These are phyloP conservation scores for Caenorhabditis sp. DNA, from an alignment of 2,888 invertebrate species.

Conservation along the genomic window DNA sequence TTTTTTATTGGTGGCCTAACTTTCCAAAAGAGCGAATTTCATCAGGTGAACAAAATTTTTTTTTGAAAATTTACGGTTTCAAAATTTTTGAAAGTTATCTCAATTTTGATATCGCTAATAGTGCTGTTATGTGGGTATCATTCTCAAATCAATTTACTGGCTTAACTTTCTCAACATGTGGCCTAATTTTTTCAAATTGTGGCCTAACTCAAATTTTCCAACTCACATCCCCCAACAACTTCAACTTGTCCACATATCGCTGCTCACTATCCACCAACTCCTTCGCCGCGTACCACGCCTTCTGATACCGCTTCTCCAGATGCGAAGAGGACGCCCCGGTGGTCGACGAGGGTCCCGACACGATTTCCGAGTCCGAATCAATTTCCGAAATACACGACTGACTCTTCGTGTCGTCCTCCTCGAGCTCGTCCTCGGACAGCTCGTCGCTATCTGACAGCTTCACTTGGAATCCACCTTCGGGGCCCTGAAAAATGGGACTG, in stretches of 20 bases:
- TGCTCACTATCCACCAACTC: conserved; percentile 87
- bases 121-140: neutral
- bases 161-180: too few species aligned
- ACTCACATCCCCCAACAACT: conserved; percentile 87
- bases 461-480: conserved; percentile 81
- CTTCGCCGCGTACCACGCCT: conserved; percentile 85
- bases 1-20: neutral
- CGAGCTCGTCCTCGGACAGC: conserved; percentile 80
- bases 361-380: conserved; percentile 70
- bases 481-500: conserved; percentile 67
- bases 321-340: conserved; percentile 22
- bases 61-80: too few species aligned
- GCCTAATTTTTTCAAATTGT: too few species aligned
- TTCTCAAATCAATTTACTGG: too few species aligned
- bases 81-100: too few species aligned
- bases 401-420: conserved; percentile 77
- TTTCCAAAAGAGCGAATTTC: too few species aligned
- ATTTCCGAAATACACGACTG: conserved; percentile 57
- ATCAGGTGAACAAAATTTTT: too few species aligned
- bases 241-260: conserved; percentile 86
- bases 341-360: conserved; percentile 25
- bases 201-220: neutral
- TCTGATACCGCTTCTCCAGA: conserved; percentile 75
- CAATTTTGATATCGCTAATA: too few species aligned
- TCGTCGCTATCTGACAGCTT: conserved; percentile 80